phyloP scores from a whole-genome alignment of 1,140 invertebrate genomes.

The Pollicipes pollicipes region DNA sequence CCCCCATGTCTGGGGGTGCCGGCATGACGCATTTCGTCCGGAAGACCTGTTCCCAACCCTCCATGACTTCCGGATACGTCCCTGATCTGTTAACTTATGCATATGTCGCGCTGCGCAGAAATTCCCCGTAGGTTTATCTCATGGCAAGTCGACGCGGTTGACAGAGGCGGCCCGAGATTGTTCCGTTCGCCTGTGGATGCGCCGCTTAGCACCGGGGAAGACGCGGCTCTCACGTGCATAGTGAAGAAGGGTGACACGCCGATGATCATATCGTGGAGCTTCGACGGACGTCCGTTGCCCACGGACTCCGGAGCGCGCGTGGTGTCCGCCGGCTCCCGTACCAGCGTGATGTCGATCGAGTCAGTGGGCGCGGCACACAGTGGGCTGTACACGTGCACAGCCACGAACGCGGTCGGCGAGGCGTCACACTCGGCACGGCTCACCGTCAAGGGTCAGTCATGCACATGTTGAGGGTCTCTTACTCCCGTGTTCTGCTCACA shows the following conservation, averaged over 20 bases:
- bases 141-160: no score
- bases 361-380: slow-evolving; percentile 19
- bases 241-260: slow-evolving; percentile 66
- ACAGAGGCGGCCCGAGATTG: slow-evolving; percentile 30
- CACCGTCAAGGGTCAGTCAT: slow-evolving; percentile 20
- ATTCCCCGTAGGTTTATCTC: no score
- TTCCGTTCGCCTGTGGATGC: slow-evolving; percentile 56
- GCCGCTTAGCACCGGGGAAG: slow-evolving; percentile 56
- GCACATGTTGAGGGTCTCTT: no score
- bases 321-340: slow-evolving; percentile 15
- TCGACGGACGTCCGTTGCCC: slow-evolving; percentile 33
- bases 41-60: no score
- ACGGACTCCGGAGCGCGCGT: slow-evolving; percentile 11
- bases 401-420: slow-evolving; percentile 21
- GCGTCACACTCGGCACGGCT: slow-evolving; percentile 22
- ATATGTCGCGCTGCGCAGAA: no score
- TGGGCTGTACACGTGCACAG: slow-evolving; percentile 24
- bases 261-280: slow-evolving; percentile 54
- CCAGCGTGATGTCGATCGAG: slow-evolving; percentile 17
- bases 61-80: no score
- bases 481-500: no score
- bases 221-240: slow-evolving; percentile 53
- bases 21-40: no score
- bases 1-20: no score
- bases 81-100: no score